Conservation (phyloP, 2,113 vertebrate genomes). For the Callopanchax toddi region DNA sequence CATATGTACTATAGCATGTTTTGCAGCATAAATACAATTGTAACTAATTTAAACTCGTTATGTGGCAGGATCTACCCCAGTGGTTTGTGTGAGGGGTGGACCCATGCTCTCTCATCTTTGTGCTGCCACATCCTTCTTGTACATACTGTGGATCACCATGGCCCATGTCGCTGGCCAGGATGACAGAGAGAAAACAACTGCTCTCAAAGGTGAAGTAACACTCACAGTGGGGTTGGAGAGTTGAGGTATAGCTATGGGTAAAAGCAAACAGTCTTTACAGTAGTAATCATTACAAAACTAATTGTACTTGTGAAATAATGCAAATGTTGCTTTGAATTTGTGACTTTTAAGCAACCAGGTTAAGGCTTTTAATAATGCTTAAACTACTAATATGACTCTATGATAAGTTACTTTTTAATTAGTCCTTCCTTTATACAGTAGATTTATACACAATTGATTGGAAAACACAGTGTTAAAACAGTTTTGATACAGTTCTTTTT, state of each 20-base stretch:
- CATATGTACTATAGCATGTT: neutral
- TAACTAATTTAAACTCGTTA: neutral
- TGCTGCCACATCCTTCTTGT: constrained; percentile 73
- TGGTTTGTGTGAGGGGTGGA: constrained; percentile 46
- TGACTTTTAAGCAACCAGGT: neutral
- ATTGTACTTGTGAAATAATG: neutral
- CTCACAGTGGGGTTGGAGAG: neutral
- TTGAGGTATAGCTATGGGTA: neutral
- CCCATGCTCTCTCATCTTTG: constrained; percentile 82
- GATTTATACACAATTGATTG: too few relatives aligned
- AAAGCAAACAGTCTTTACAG: too few relatives aligned
- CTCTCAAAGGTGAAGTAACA: constrained; percentile 88
- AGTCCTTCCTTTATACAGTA: too few relatives aligned
- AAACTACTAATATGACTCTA: too few relatives aligned
- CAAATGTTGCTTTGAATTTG: too few relatives aligned
- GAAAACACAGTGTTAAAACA: too few relatives aligned
- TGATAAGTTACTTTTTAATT: too few relatives aligned
- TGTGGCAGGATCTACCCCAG: constrained; percentile 37
- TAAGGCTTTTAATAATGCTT: neutral
- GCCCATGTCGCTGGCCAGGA: constrained; percentile 90
- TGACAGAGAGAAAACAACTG: constrained; percentile 95
- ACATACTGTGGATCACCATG: constrained; percentile 85
- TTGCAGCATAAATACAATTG: too few relatives aligned
- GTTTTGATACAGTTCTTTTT: too few relatives aligned
- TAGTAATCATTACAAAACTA: neutral